Conservation (phyloP, 2,888 invertebrate species). For the Lepeophtheirus nordmannii region DNA sequence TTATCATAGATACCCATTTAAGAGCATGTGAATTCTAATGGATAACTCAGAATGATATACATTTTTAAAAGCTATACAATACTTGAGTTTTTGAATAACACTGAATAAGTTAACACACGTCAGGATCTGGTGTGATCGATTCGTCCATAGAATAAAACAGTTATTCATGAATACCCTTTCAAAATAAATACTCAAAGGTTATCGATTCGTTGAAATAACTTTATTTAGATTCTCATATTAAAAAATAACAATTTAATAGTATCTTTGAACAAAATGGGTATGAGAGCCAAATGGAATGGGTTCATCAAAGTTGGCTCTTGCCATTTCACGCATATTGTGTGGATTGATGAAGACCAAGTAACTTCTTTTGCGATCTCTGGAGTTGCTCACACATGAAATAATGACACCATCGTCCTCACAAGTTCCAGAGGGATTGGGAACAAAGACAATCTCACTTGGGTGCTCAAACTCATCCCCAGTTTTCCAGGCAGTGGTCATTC, state of each 20-base stretch:
- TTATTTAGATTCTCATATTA: too few relatives aligned
- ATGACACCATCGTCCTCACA: conserved; percentile 16
- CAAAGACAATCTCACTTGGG: conserved; percentile 9
- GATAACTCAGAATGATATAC: too few relatives aligned
- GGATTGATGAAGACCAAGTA: conserved; percentile 16
- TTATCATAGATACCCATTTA: too few relatives aligned
- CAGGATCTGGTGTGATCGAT: too few relatives aligned
- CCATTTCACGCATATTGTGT: conserved; percentile 14
- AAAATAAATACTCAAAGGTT: too few relatives aligned
- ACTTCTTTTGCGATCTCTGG: not conserved
- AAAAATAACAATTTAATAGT: not conserved
- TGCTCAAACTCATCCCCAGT: conserved; percentile 12
- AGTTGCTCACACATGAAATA: conserved; percentile 11
- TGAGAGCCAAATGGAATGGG: conserved; percentile 24
- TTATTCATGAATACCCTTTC: too few relatives aligned
- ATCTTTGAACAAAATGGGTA: conserved; percentile 19
- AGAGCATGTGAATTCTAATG: too few relatives aligned
- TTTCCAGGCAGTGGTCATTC: conserved; percentile 6
- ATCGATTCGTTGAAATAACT: too few relatives aligned
- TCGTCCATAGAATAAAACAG: too few relatives aligned
- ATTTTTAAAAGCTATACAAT: too few relatives aligned
- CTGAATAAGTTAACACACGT: too few relatives aligned
- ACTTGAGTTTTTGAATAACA: too few relatives aligned
- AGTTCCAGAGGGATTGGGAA: not conserved
- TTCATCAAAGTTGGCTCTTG: conserved; percentile 23